phyloP scores from a whole-genome alignment of 2,888 invertebrate genomes.

The Itoplectis maculator region DNA sequence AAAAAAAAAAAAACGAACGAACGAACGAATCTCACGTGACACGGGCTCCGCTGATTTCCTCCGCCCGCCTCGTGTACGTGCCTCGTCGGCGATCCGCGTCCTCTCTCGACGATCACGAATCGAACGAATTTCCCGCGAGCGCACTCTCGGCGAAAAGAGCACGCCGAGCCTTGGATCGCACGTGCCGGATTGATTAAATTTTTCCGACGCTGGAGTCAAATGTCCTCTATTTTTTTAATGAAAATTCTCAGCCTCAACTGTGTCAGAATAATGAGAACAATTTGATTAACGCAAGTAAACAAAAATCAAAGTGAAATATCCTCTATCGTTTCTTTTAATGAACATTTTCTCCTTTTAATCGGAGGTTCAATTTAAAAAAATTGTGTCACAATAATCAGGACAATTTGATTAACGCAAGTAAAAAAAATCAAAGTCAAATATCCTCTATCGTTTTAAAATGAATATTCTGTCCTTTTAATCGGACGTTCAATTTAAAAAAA shows the following conservation, averaged over 20 bases:
- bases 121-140: neutral
- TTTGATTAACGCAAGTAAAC: too few species aligned
- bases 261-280: neutral
- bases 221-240: neutral
- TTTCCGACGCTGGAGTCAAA: neutral
- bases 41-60: conserved; percentile 7
- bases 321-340: neutral
- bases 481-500: neutral
- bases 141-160: neutral
- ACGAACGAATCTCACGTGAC: conserved; percentile 34
- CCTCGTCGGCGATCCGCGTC: too few species aligned
- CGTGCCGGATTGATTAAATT: neutral
- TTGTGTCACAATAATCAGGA: too few species aligned
- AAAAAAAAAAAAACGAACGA: neutral
- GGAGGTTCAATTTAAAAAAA: neutral
- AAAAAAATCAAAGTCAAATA: neutral
- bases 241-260: neutral
- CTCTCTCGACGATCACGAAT: neutral
- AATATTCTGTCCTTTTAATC: neutral
- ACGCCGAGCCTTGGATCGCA: neutral
- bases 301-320: neutral
- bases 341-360: neutral
- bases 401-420: too few species aligned
- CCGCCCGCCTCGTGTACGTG: conserved; percentile 7
- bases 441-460: neutral